Conservation (phyloP, 2,113 vertebrate species). For the Oryzias woworae region DNA sequence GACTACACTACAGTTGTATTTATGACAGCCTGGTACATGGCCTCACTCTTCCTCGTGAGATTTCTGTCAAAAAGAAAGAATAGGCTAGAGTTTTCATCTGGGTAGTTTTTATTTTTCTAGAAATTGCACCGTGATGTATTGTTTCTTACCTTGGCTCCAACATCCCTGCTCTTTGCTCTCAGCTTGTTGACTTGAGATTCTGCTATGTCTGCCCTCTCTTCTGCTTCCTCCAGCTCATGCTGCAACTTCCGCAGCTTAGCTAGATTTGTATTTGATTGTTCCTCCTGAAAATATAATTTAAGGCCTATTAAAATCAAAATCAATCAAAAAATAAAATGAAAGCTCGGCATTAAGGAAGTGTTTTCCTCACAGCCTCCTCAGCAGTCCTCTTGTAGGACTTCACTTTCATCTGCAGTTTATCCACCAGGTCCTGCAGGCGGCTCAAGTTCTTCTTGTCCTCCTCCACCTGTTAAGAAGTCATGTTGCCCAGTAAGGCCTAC, state of each 20-base stretch:
- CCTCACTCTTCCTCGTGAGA: conserved; percentile 68
- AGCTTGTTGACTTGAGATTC: conserved; percentile 79
- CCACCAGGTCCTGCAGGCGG: conserved; percentile 83
- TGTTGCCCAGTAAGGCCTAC: background rate
- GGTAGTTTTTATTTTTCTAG: background rate
- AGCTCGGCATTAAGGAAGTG: background rate
- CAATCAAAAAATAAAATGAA: background rate
- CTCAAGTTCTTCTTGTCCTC: conserved; percentile 83
- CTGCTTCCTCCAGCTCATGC: conserved; percentile 74
- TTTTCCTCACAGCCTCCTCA: conserved; percentile 75
- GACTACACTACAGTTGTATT: conserved; percentile 14
- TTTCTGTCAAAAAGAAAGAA: conserved; percentile 60
- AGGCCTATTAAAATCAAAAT: accelerated
- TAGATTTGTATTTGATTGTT: conserved; percentile 72
- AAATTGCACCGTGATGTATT: background rate
- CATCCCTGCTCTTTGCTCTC: conserved; percentile 71
- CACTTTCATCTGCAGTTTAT: conserved; percentile 77
- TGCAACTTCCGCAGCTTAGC: conserved; percentile 72
- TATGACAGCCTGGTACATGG: background rate
- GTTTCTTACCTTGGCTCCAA: conserved; percentile 57
- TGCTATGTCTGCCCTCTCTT: conserved; percentile 77
- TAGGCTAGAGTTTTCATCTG: background rate
- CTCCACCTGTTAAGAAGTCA: conserved; percentile 57
- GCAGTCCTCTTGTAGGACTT: conserved; percentile 83
- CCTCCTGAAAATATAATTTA: conserved; percentile 60